phyloP scores from a whole-genome alignment of 2,797 vertebrate species.

The Epinephelus coioides region DNA sequence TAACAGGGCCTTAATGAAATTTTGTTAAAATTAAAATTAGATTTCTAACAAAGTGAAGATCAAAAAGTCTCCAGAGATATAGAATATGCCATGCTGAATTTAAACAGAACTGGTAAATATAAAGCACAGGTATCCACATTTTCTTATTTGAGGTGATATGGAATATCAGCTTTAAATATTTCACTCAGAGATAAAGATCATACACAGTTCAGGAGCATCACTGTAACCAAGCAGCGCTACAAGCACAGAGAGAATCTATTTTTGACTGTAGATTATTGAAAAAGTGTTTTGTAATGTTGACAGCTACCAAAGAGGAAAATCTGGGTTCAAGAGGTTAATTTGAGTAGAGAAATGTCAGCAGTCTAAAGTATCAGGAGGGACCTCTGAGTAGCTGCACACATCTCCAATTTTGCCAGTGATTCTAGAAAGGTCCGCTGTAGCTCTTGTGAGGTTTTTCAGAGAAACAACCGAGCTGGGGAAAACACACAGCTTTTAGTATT shows the following conservation, averaged over 20 bases:
- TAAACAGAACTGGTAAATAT: neutral
- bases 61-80: neutral
- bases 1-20: neutral
- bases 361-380: constrained; percentile 28
- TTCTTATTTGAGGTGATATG: neutral
- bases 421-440: constrained; percentile 13
- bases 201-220: neutral
- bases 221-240: neutral
- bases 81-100: neutral
- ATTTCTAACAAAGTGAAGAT: neutral
- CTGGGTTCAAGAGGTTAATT: constrained; percentile 36
- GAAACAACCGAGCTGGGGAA: constrained; percentile 22
- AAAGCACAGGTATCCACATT: neutral
- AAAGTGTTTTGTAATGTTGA: constrained; percentile 5
- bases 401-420: constrained; percentile 28
- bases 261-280: neutral
- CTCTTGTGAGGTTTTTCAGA: constrained; percentile 12
- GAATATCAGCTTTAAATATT: neutral
- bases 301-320: neutral
- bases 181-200: neutral
- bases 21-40: neutral
- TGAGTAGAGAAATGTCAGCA: constrained; percentile 12
- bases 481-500: constrained; percentile 12
- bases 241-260: neutral
- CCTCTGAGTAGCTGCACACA: constrained; percentile 8